Base-by-base conservation (phyloP, 2,113 vertebrate genomes). In the Clarias gariepinus region DNA sequence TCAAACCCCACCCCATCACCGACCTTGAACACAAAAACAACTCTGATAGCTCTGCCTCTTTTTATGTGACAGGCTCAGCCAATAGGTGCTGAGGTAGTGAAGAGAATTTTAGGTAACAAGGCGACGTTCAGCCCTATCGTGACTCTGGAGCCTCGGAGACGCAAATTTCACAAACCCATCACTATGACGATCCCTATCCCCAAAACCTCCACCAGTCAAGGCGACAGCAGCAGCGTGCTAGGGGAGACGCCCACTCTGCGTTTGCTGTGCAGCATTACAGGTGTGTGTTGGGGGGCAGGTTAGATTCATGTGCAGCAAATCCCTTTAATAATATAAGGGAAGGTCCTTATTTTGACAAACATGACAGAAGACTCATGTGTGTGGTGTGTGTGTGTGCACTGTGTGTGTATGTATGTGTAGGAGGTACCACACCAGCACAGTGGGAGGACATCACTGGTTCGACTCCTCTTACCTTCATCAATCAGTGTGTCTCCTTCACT, bases 361-460 rank as follows among this genome's bases (percentile, higher is more conserved):
- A 2, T 58, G 15, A 13, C 25, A 36, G 47, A 47, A 36, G 30
- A 36, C 18, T 19, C 2, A 30, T 15, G 93, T 78, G 91, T 85
- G 63, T 81, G 28, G 33, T 80, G 25, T 77, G 79, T 82, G 84
- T 73, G 30, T 83, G 53, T 55, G 68, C n/a, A n/a, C n/a, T 57
- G 53, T 60, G 41, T 63, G 23, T 30, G 52, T 58, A 30, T 30
- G 21, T 74, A 57, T 63, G 52, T 85, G 57, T 76, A 99, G 98
- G 98, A 90, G 98, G 98, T 91, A 99, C 97, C 85, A 99, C 98
- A 55, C 98, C 98, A 80, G 98, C 98, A 11, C 98, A 99, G 28
- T 99, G 98, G 98, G 98, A 99, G 88, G 98, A 99, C 92, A 99
- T 99, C 91, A 99, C 98, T 0, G 98, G 98, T 89, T 99, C 97